Evolutionary conservation across 2,797 vertebrate genomes (phyloP).

Genomic region (Spinibarbus caldwelli): DNA sequence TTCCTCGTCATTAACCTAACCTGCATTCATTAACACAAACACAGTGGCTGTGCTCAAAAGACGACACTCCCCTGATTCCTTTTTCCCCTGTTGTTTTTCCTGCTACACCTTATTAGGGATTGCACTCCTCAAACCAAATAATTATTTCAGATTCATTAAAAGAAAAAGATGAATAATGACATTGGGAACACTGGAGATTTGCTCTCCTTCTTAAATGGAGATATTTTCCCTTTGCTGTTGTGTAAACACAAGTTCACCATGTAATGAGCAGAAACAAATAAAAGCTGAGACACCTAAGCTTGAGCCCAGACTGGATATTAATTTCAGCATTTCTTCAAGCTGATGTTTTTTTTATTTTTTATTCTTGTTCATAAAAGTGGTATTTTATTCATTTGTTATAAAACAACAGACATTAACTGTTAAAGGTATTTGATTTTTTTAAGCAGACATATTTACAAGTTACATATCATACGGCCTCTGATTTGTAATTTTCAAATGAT

Average conservation of each 20-base stretch:
- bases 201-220: conserved; percentile 19
- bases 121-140: conserved; percentile 48
- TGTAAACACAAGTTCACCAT: conserved; percentile 31
- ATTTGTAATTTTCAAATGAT: conserved; percentile 5
- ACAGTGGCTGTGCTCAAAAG: conserved; percentile 47
- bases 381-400: neutral
- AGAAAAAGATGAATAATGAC: conserved; percentile 42
- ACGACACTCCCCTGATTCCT: conserved; percentile 15
- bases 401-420: neutral
- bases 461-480: neutral
- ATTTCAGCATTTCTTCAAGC: conserved; percentile 17
- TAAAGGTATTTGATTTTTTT: neutral
- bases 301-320: conserved; percentile 18
- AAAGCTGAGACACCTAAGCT: conserved; percentile 11
- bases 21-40: conserved; percentile 57
- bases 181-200: conserved; percentile 44
- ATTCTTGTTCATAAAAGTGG: neutral
- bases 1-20: conserved; percentile 53
- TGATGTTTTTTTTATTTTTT: neutral
- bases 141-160: conserved; percentile 53
- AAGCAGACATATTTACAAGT: neutral
- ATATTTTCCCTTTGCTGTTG: conserved; percentile 9
- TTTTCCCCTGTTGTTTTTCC: conserved; percentile 40
- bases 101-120: conserved; percentile 48
- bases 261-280: conserved; percentile 25